Evolutionary conservation across 2,797 vertebrate genomes (phyloP).

Genomic region (Borostomias antarcticus): DNA sequence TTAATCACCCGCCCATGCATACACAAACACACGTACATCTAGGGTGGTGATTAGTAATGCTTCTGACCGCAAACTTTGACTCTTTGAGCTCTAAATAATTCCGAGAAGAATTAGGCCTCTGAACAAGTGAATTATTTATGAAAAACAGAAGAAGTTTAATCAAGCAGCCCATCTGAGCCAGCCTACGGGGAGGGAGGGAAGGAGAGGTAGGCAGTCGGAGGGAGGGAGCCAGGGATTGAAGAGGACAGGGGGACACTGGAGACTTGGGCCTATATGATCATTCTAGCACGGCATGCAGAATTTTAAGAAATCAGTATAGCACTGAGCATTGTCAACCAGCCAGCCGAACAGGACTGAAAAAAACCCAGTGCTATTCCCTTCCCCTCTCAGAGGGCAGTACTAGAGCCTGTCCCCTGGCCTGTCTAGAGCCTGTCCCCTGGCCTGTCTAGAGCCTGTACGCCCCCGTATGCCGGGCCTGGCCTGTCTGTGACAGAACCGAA

Average conservation of each 20-base stretch:
- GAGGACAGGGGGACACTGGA: too few species aligned
- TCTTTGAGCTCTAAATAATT: conserved; percentile 58
- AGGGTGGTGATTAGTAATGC: conserved; percentile 32
- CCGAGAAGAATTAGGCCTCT: conserved; percentile 57
- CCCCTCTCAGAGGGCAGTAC: too few species aligned
- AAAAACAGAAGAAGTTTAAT: conserved; percentile 58
- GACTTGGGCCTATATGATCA: too few species aligned
- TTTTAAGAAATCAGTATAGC: conserved; percentile 15
- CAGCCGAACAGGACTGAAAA: conserved; percentile 6
- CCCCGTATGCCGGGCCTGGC: too few species aligned
- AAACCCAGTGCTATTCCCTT: too few species aligned
- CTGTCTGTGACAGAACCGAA: too few species aligned
- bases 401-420: too few species aligned
- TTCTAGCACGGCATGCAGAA: conserved; percentile 20
- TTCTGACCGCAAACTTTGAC: conserved; percentile 24
- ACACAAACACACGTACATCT: not conserved
- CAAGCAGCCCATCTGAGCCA: conserved; percentile 48
- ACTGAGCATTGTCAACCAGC: conserved; percentile 28
- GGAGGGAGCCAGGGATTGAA: not conserved
- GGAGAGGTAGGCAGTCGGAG: not conserved
- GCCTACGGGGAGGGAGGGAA: conserved; percentile 27
- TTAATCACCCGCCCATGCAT: not conserved
- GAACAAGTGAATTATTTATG: conserved; percentile 65
- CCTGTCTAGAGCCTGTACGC: too few species aligned
- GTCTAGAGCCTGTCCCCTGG: too few species aligned